phyloP scores from a whole-genome alignment of 1,140 invertebrate genomes.

The Planococcus citri region DNA sequence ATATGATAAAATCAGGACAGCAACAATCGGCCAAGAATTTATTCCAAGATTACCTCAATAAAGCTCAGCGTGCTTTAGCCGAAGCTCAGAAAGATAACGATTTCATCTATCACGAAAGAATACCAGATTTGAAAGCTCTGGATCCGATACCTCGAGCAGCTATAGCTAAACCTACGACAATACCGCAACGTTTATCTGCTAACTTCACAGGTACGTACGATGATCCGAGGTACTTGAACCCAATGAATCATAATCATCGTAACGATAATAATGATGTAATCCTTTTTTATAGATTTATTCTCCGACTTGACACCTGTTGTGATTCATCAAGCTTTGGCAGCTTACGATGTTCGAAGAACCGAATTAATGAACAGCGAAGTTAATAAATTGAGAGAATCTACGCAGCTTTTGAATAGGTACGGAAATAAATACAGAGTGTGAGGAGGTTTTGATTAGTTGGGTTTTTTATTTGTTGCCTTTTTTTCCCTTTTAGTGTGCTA shows the following conservation, averaged over 20 bases:
- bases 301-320: slow-evolving; percentile 71
- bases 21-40: slow-evolving; percentile 47
- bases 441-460: no score
- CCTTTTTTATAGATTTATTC: slow-evolving; percentile 70
- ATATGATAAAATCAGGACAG: slow-evolving; percentile 62
- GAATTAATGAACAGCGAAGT: slow-evolving; percentile 49
- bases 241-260: no score
- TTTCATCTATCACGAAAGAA: slow-evolving; percentile 93
- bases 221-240: no score
- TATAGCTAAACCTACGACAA: slow-evolving; percentile 66
- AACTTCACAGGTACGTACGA: slow-evolving; percentile 50
- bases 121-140: slow-evolving; percentile 73
- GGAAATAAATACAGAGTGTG: no score
- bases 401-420: slow-evolving; percentile 78
- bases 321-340: slow-evolving; percentile 76
- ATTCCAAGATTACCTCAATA: slow-evolving; percentile 58
- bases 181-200: slow-evolving; percentile 51
- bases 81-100: slow-evolving; percentile 93
- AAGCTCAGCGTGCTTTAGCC: slow-evolving; percentile 56
- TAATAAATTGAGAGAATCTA: slow-evolving; percentile 72
- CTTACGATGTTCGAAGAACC: slow-evolving; percentile 35
- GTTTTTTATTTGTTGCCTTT: no score
- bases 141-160: slow-evolving; percentile 63
- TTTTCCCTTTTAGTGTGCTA: no score
- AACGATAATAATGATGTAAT: background rate